These are phyloP conservation scores for Menidia menidia DNA, from an alignment of 2,797 vertebrate genomes.

Conservation along the genomic window DNA sequence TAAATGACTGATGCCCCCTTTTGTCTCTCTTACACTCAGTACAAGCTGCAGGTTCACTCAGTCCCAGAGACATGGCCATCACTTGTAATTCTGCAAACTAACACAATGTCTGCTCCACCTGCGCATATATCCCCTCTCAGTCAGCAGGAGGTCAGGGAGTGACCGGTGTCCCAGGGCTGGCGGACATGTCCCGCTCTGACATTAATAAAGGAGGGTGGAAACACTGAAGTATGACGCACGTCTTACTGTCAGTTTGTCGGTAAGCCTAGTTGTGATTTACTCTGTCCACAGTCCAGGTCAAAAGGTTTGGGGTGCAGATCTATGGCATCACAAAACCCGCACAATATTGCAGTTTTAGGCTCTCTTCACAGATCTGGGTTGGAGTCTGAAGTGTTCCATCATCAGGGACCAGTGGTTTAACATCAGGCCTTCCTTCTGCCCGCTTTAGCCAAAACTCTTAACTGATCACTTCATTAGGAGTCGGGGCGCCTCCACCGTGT, in stretches of 20 bases:
- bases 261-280: constrained; percentile 7
- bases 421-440: constrained; percentile 18
- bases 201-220: constrained; percentile 25
- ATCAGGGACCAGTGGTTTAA: constrained; percentile 5
- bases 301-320: constrained; percentile 23
- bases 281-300: constrained; percentile 20
- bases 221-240: constrained; percentile 13
- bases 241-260: constrained; percentile 23
- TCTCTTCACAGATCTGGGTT: constrained; percentile 20
- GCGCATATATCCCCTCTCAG: constrained; percentile 50
- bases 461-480: constrained; percentile 32
- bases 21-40: constrained; percentile 29
- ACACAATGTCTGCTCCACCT: constrained; percentile 40
- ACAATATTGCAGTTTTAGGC: constrained; percentile 5
- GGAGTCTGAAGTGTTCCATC: constrained; percentile 20
- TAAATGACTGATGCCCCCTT: constrained; percentile 44
- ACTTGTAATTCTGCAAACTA: constrained; percentile 40
- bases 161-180: constrained; percentile 37
- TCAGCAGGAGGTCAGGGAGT: constrained; percentile 40
- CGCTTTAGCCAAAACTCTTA: constrained; percentile 30
- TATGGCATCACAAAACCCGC: constrained; percentile 22
- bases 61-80: constrained; percentile 34
- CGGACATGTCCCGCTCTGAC: constrained; percentile 38
- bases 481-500: constrained; percentile 26
- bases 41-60: constrained; percentile 47